phyloP scores from a whole-genome alignment of 2,888 invertebrate species.

The Hypena proboscidalis region DNA sequence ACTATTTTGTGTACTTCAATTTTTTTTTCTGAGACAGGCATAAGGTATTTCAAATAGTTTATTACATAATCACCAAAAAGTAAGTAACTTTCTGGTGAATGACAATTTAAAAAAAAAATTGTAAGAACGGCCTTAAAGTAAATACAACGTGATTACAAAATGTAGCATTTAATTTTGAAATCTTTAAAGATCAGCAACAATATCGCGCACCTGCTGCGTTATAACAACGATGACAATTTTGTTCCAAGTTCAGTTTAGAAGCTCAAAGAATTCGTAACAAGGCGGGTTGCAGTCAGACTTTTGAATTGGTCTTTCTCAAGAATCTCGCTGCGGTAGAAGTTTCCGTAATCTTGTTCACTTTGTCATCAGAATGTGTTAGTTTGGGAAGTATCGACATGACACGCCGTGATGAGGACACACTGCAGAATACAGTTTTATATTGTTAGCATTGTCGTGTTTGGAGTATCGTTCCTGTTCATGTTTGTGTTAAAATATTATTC shows the following conservation, averaged over 20 bases:
- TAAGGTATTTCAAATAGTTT: too few relatives aligned
- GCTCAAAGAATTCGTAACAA: slow-evolving; percentile 34
- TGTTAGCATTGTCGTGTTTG: slow-evolving; percentile 5
- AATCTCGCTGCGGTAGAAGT: slow-evolving; percentile 24
- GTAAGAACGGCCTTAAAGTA: too few relatives aligned
- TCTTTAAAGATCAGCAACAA: too few relatives aligned
- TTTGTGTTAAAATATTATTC: too few relatives aligned
- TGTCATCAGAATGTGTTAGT: slow-evolving; percentile 42
- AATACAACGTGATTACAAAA: too few relatives aligned
- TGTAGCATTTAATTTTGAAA: too few relatives aligned
- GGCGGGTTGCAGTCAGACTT: slow-evolving; percentile 32
- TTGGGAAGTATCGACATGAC: slow-evolving; percentile 38
- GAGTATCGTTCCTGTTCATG: neutral
- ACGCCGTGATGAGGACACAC: slow-evolving; percentile 24
- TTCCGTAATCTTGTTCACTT: slow-evolving; percentile 38
- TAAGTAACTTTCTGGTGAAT: too few relatives aligned
- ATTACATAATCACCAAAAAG: too few relatives aligned
- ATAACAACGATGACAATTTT: slow-evolving; percentile 18
- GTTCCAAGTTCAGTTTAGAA: slow-evolving; percentile 8
- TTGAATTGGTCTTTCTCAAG: slow-evolving; percentile 34
- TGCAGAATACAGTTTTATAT: slow-evolving; percentile 17
- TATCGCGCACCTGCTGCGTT: too few relatives aligned
- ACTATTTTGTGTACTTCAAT: slow-evolving; percentile 28
- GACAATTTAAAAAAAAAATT: too few relatives aligned
- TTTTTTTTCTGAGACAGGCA: too few relatives aligned